These are phyloP conservation scores for Gastrophysa polygoni DNA, from an alignment of 2,888 invertebrate species.

Conservation along the genomic window DNA sequence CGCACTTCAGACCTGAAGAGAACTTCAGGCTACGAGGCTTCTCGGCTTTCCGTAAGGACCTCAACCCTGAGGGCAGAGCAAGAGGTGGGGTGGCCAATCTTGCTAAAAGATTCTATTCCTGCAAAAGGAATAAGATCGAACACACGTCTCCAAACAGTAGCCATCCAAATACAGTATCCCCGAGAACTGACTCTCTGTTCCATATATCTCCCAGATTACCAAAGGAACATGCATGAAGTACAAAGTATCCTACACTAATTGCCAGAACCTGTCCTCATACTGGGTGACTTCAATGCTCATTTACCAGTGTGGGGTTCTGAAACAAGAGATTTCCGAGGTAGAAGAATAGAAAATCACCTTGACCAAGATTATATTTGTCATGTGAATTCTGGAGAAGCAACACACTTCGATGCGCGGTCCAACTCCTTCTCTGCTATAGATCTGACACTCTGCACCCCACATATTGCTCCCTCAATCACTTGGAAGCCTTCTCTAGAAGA, in stretches of 20 bases:
- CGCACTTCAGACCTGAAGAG: neutral
- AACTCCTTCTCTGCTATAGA: neutral
- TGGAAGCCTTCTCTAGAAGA: neutral
- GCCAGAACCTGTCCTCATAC: neutral
- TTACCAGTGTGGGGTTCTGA: neutral
- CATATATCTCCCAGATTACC: slow-evolving; percentile 1
- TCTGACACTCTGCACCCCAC: neutral
- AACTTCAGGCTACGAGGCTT: neutral
- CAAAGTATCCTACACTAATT: neutral
- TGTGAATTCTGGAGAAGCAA: neutral
- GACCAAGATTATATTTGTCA: slow-evolving; percentile 59
- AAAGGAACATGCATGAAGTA: neutral
- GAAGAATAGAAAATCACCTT: slow-evolving; percentile 79
- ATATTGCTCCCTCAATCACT: no score
- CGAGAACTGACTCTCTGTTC: neutral
- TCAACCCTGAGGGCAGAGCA: neutral
- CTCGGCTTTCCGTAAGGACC: neutral
- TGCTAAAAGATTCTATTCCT: neutral
- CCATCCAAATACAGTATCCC: neutral
- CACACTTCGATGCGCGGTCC: neutral
- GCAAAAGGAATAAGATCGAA: neutral
- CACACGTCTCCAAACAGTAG: neutral
- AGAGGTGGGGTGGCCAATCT: neutral
- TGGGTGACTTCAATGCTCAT: slow-evolving; percentile 2
- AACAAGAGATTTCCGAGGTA: slow-evolving; percentile 58